Conservation (phyloP, 2,888 invertebrate species). For the Phania funesta region DNA sequence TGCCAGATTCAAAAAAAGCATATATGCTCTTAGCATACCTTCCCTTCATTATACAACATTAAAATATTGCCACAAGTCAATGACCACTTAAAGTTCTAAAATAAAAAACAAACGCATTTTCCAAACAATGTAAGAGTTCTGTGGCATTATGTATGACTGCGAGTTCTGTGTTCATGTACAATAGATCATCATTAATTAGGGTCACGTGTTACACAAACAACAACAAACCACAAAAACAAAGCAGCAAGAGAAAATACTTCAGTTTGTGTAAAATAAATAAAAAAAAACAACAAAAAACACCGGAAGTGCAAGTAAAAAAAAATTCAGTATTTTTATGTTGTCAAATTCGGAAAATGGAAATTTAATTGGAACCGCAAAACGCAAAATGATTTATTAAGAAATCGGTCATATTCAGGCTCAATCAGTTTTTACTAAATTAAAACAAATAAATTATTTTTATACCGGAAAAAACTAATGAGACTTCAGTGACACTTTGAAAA, state of each 20-base stretch:
- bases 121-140: slow-evolving; percentile 7
- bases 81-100: slow-evolving; percentile 49
- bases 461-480: too few relatives aligned
- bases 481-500: too few relatives aligned
- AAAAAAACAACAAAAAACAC: not conserved
- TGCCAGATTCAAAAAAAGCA: not conserved
- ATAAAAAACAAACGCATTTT: slow-evolving; percentile 50
- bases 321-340: slow-evolving; percentile 4
- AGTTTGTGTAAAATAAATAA: slow-evolving; percentile 15
- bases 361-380: not conserved
- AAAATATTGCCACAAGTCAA: slow-evolving; percentile 54
- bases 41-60: slow-evolving; percentile 3
- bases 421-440: not conserved
- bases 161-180: slow-evolving; percentile 18
- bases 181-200: slow-evolving; percentile 66
- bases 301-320: slow-evolving; percentile 37
- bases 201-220: slow-evolving; percentile 55
- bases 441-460: not conserved
- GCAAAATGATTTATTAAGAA: not conserved
- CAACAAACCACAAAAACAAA: not conserved
- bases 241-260: not conserved
- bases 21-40: not conserved
- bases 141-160: slow-evolving; percentile 8
- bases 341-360: not conserved
- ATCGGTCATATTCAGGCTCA: not conserved